phyloP scores from a whole-genome alignment of 2,888 invertebrate species.

The Synanthedon formicaeformis region DNA sequence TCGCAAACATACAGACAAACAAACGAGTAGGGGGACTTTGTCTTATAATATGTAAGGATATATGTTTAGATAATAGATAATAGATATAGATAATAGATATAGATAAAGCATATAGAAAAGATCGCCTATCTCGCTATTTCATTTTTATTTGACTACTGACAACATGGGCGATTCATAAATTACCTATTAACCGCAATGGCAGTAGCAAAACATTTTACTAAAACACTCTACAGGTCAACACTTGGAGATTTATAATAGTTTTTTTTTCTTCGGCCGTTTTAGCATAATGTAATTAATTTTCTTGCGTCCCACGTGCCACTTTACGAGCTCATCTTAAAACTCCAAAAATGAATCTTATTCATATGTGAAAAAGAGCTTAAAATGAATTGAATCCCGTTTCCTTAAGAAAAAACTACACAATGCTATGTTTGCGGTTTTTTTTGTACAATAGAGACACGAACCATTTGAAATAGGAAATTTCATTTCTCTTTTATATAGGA shows the following conservation, averaged over 20 bases:
- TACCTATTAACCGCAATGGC: constrained; percentile 11
- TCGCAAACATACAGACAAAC: no score
- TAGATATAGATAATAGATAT: no score
- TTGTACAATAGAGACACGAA: no score
- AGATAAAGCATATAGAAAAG: no score
- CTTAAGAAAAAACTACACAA: not conserved
- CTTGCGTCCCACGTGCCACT: constrained; percentile 4
- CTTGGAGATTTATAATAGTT: constrained; percentile 28
- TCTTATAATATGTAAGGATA: no score
- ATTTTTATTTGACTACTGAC: no score
- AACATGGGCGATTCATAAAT: not conserved
- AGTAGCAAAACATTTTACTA: constrained; percentile 34
- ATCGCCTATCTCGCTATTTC: no score
- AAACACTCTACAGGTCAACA: constrained; percentile 27
- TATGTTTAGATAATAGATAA: no score
- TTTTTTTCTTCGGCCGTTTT: constrained; percentile 24
- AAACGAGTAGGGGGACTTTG: no score
- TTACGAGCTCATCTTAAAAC: not conserved
- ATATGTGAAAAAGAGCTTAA: not conserved
- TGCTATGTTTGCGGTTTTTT: not conserved
- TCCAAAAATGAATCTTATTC: not conserved
- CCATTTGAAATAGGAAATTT: no score
- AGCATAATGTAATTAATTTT: constrained; percentile 24
- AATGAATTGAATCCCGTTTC: not conserved
- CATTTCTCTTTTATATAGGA: no score